Base-by-base conservation (phyloP, 2,797 vertebrate genomes). In the Linurgus olivaceus region DNA sequence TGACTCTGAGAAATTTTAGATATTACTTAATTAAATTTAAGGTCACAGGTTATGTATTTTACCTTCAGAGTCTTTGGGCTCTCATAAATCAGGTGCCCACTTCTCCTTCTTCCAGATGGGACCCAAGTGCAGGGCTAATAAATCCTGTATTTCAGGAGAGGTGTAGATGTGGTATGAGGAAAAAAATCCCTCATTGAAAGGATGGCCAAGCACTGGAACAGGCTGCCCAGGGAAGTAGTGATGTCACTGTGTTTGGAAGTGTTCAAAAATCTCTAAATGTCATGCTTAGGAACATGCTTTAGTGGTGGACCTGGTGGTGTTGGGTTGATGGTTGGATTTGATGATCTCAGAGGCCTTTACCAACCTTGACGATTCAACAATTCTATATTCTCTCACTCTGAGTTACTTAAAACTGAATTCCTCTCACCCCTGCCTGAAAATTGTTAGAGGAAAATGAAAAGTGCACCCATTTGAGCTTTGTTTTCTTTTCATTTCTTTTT, bases 391-490 rank as follows among this genome's bases (percentile, higher is more conserved):
- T 28, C 6, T 47, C 5, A 29, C 42, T 80, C 31, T 31, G 35
- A 28, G 18, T n/a, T 50, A 42, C 26, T 55, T 17, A 48, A 74
- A 84, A 73, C 8, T 51, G 40, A 55, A 44, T 61, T 74, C 7
- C 10, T 11, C 26, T 13, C 26, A 37, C 5, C 6, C 8, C 3
- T 44, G 17, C 10, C 28, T 0, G 0, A 54, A 82, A 82, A 58
- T 18, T 66, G 2, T 17, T 66, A 7, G 9, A 61, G 16, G n/a
- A 66, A 88, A 19, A 16, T 38, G 31, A 33, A n/a, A 68, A 37
- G 7, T 52, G 24, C 4, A 50, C 21, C 4, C 10, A 42, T 23
- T 4, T 48, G 37, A 66, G 2, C 6, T 65, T 57, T 55, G 2
- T 24, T 57, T 25, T 54, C 2, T 11, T 17, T 57, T 24, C 16